Evolutionary conservation across 2,888 invertebrate genomes (phyloP), one percentile per base, ranked within the genome.

Genomic region (Polietes domitor): DNA sequence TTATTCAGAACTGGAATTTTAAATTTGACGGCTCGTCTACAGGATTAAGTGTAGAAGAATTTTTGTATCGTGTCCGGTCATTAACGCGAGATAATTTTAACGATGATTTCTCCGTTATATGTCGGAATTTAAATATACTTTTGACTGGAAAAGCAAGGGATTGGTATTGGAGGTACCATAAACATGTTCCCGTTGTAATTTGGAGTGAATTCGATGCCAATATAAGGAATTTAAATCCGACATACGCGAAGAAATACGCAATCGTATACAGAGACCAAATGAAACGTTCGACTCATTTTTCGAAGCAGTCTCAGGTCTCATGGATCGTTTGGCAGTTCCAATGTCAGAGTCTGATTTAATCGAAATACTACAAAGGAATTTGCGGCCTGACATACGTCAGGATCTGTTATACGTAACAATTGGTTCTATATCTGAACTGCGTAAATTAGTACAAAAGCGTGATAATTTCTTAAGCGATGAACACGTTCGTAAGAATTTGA

Each of bases 1-100:
- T n/a, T n/a, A n/a, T n/a, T n/a, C n/a, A n/a, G n/a, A 70, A 77
- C n/a, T 80, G 83, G 77, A 72, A 79, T 19, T 15, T 83, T 1
- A 79, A 80, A 28, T 80, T 83, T 26, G 78, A 71, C 63, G 80
- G 83, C 4, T 77, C 83, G 0, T 55, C 72, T 2, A 26, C 37
- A 12, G 78, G 21, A 12, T 26, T 77, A 9, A 77, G 12, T 2
- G 77, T 75, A 0, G 80, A 80, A 17, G 80, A 83, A 37, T 83
- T 83, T 58, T 24, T 83, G 17, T 83, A 83, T 41, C 32, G 80
- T 0, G 19, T 83, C 4, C 58, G 47, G 12, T 50, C 80, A 0
- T 24, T 80, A 2, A 77, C 80, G 12, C 15, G 9, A 0, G n/a
- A n/a, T n/a, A n/a, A n/a, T n/a, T n/a, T n/a, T n/a, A n/a, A n/a